Base-by-base conservation (phyloP, 1,140 invertebrate species). In the Drosophila miranda region DNA sequence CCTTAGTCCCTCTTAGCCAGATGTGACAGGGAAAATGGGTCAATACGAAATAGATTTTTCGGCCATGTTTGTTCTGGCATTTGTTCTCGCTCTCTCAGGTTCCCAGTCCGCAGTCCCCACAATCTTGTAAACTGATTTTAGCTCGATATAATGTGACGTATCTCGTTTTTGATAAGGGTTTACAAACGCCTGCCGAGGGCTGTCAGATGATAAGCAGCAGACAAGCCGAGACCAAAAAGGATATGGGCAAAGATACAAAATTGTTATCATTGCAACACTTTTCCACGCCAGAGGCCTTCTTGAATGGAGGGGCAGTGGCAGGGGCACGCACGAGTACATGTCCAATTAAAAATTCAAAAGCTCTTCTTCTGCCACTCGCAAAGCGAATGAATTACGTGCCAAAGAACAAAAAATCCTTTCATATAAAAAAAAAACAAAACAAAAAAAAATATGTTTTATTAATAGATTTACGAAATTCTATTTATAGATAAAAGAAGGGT, bases 261-360 rank as follows among this genome's bases (percentile, higher is more conserved):
- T 48, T 67, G 64, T 67, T 55, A 55, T 68, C 51, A 68, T 68
- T 68, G 67, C 50, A 67, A 55, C 64, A 55, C 63, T 67, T 49
- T 38, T 38, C 4, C 34, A 28, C 9, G 14, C 19, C 19, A 11
- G 8, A 1, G 13, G 13, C 16, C 3, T 7, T 9, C 30, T 34
- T 4, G 28, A 7, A 13, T 6, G 2, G 19, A 16, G 3, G 26
- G 41, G 28, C 8, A 19, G 13, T 9, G 19, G 19, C 19, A 19
- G 14, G 14, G 49, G 3, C 58, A 38, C 46, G 63, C 60, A 53
- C 46, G 48, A 28, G 6, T 34, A 62, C 62, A 50, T 55, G 38
- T 68, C 64, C 62, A 68, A 68, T 68, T 68, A 68, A 68, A 68
- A 68, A 68, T 68, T 68, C 64, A 68, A 67, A 67, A 68, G 62